A percentile compares a stretch with the other conserved stretches of the same genome.
Conservation (phyloP, 2,113 vertebrate genomes). For the Lophochroa leadbeateri region DNA sequence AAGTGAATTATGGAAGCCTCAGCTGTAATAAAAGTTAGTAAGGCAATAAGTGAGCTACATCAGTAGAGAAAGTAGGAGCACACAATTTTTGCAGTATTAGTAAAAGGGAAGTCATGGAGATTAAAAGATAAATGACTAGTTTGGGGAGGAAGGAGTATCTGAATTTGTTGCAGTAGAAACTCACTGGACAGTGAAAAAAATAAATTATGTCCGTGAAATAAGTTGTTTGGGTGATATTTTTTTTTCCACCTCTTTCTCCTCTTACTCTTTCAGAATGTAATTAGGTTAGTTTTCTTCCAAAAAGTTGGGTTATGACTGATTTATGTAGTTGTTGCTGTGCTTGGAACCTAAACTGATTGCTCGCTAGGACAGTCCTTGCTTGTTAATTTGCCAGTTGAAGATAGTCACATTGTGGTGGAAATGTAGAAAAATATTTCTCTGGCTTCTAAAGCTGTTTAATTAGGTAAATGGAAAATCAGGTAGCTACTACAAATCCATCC, state of each 20-base stretch:
- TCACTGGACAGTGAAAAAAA: neutral
- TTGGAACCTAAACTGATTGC: neutral
- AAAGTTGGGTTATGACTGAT: neutral
- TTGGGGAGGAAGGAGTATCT: neutral
- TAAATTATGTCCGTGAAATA: neutral
- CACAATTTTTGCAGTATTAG: neutral
- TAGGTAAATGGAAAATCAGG: neutral
- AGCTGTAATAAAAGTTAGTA: neutral
- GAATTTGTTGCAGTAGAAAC: neutral
- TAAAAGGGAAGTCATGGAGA: neutral
- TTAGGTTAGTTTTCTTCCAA: neutral
- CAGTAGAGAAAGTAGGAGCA: neutral
- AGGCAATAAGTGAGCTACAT: neutral
- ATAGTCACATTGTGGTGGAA: neutral
- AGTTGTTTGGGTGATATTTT: neutral
- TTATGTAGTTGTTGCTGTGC: neutral
- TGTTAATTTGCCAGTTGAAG: neutral
- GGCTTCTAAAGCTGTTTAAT: neutral
- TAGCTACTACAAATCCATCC: neutral
- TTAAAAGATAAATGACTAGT: neutral
- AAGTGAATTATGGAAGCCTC: conserved; percentile 12
- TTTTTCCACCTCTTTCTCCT: rapidly evolving
- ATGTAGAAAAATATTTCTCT: neutral
- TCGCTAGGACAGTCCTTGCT: neutral
- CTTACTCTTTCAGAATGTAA: neutral